Evolutionary conservation across 2,113 vertebrate species (phyloP).

Genomic region (Indri indri): DNA sequence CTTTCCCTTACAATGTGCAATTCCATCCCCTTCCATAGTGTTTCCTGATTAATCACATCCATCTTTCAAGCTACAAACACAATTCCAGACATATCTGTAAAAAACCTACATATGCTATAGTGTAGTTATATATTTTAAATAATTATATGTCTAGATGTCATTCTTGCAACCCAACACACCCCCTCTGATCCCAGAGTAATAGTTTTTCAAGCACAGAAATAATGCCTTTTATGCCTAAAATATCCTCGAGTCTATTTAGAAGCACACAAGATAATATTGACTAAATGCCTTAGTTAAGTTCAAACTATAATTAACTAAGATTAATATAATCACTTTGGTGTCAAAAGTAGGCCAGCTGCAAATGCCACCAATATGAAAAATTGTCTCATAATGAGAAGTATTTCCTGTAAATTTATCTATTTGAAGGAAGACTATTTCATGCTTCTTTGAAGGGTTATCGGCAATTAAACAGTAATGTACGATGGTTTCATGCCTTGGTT

Average conservation of each 20-base stretch:
- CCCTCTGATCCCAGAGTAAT: neutral
- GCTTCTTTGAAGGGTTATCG: neutral
- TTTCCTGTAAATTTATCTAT: constrained; percentile 1
- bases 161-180: neutral
- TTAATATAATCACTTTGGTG: neutral
- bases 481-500: neutral
- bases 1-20: neutral
- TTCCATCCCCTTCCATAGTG: neutral
- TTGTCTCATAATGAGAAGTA: neutral
- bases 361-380: neutral
- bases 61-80: neutral
- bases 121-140: neutral
- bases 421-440: neutral
- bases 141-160: neutral
- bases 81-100: neutral
- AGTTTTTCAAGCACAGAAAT: neutral
- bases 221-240: neutral
- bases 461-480: neutral
- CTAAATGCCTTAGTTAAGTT: neutral
- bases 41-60: neutral
- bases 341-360: neutral
- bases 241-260: neutral
- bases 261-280: neutral
- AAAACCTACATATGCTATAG: neutral
- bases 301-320: neutral